Evolutionary conservation across 2,797 vertebrate species (phyloP).

Genomic region (Columba guinea): DNA sequence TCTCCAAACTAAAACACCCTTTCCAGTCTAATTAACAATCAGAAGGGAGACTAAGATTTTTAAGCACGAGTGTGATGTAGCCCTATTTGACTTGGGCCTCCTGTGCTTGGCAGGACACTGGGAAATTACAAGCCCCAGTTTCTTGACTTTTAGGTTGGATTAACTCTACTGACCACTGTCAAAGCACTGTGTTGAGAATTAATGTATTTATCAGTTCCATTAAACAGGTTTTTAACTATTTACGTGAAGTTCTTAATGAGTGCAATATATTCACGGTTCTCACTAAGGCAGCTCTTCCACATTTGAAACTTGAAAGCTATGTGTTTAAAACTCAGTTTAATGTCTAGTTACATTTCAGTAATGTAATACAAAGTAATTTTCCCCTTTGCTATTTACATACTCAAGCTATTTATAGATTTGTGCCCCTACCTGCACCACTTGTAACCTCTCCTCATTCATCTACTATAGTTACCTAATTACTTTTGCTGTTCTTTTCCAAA

Average conservation of each 20-base stretch:
- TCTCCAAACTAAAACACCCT: neutral
- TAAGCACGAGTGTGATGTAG: neutral
- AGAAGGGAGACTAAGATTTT: neutral
- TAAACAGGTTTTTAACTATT: neutral
- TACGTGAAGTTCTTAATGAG: neutral
- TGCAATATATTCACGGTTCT: neutral
- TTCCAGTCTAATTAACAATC: neutral
- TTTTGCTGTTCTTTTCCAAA: slow-evolving; percentile 1
- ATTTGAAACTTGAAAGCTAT: neutral
- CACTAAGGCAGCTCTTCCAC: neutral
- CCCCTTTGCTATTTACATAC: neutral
- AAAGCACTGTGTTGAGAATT: neutral
- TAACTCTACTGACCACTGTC: neutral
- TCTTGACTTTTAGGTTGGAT: neutral
- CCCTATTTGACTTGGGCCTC: neutral
- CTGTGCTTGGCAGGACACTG: neutral
- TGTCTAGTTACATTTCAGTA: neutral
- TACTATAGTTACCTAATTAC: neutral
- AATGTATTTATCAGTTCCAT: neutral
- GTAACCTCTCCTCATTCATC: neutral
- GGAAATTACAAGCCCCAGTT: neutral
- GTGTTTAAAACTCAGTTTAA: neutral
- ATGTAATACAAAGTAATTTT: neutral
- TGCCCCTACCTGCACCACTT: neutral
- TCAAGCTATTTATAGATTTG: neutral